Evolutionary conservation across 2,888 invertebrate genomes (phyloP), one percentile per base, ranked within the genome.

Genomic region (Scelioninae gen. 1): DNA sequence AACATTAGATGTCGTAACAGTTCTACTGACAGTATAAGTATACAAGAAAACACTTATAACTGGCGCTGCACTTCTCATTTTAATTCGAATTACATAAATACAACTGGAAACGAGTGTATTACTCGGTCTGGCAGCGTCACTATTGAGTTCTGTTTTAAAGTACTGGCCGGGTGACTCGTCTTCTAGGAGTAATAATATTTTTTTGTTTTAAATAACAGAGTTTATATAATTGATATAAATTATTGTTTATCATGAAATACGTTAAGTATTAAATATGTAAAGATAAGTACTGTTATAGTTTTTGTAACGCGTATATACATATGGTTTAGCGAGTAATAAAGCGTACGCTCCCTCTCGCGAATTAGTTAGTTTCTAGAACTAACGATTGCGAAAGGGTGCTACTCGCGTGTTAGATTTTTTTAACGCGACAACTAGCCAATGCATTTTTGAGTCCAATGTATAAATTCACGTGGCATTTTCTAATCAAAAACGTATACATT

Each of bases 181-280:
- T 58, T 49, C 6, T 58, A 76, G 15, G 29, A 32, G 10, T 66
- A 38, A 31, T 40, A n/a, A 38, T 4, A 38, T n/a, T 65, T 53
- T 72, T 72, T 68, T 58, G 66, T 66, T 58, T 76, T 77, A 58
- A 62, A 62, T 15, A 31, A 15, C 60, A 77, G 76, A 77, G 76
- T 68, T 77, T 68, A 68, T 77, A 68, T 53, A 23, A 76, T 72
- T 65, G 5, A 66, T 29, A 53, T 66, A 65, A 77, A 55, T 78
- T 69, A 69, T 69, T 45, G 53, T 68, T 68, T 13, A 68, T 9
- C 66, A 71, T 71, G 71, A 63, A 60, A 69, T 45, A 23, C 62
- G 13, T 53, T 51, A 75, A 76, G 53, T 77, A 68, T 77, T 76
- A 49, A 43, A 66, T 16, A 31, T 65, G 56, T 65, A 65, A 56